Conservation (phyloP, 2,888 invertebrate genomes). For the Cephus spinipes region DNA sequence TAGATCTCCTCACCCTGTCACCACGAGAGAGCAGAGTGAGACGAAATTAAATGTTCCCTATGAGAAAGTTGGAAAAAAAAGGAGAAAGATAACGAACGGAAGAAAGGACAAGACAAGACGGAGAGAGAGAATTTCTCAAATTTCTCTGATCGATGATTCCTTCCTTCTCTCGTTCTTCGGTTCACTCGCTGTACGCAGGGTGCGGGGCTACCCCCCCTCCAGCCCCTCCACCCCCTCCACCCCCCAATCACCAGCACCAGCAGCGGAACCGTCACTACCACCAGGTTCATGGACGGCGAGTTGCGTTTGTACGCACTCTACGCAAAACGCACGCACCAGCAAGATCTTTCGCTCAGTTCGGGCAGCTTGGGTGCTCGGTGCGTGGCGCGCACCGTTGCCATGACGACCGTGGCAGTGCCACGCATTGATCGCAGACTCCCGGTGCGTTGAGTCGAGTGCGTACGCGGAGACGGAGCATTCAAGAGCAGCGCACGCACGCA, state of each 20-base stretch:
- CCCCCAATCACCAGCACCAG: background rate
- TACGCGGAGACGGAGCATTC: slow-evolving; percentile 36
- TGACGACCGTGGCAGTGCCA: slow-evolving; percentile 61
- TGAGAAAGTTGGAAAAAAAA: background rate
- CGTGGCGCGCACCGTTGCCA: slow-evolving; percentile 61
- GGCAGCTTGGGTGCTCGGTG: slow-evolving; percentile 38
- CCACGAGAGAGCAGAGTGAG: background rate
- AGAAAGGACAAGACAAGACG: background rate
- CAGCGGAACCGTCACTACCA: background rate
- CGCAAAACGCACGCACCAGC: background rate
- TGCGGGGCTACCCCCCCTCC: background rate
- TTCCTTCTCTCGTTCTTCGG: slow-evolving; percentile 5
- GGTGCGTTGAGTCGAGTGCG: slow-evolving; percentile 60
- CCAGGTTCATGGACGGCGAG: background rate
- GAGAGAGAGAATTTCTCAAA: background rate
- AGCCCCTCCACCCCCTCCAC: background rate
- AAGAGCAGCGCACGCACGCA: slow-evolving; percentile 6
- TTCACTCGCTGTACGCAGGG: background rate
- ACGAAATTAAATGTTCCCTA: background rate
- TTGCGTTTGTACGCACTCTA: slow-evolving; percentile 4
- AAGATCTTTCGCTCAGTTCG: slow-evolving; percentile 10
- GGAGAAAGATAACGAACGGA: background rate
- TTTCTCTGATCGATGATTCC: background rate
- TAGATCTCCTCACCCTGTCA: background rate
- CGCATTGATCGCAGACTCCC: slow-evolving; percentile 67